phyloP scores from a whole-genome alignment of 1,140 invertebrate species.

The Drosophila bocqueti region DNA sequence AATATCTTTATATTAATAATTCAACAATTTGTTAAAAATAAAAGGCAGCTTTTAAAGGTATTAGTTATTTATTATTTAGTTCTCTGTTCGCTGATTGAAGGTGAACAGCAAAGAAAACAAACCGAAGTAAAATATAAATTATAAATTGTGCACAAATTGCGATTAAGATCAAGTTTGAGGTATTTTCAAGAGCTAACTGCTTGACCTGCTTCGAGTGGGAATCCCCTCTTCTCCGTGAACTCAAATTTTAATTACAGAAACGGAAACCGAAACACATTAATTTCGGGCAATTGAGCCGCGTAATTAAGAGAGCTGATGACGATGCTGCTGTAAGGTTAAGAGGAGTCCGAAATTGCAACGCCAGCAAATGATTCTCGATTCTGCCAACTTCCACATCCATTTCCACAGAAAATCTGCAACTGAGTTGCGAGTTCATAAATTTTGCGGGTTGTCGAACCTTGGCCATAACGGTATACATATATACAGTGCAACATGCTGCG shows the following conservation, averaged over 20 bases:
- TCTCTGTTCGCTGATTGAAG: slow-evolving; percentile 24
- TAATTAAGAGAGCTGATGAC: slow-evolving; percentile 56
- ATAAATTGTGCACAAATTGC: slow-evolving; percentile 51
- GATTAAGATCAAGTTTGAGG: slow-evolving; percentile 48
- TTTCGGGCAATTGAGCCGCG: slow-evolving; percentile 67
- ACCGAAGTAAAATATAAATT: slow-evolving; percentile 36
- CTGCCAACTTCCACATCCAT: slow-evolving; percentile 26
- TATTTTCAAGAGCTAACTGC: slow-evolving; percentile 1
- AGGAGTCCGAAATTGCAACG: slow-evolving; percentile 9
- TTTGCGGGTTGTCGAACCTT: slow-evolving; percentile 39
- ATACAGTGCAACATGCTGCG: slow-evolving; percentile 37
- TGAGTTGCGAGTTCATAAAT: slow-evolving; percentile 38
- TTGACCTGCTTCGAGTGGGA: slow-evolving; percentile 41
- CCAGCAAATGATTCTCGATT: slow-evolving; percentile 42
- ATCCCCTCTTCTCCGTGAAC: slow-evolving; percentile 11
- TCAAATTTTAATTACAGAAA: slow-evolving; percentile 62
- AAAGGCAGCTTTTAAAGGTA: background rate
- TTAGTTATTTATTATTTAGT: background rate
- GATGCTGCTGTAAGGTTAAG: slow-evolving; percentile 39
- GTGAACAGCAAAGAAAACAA: slow-evolving; percentile 13
- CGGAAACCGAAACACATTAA: slow-evolving; percentile 75
- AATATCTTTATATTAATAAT: background rate
- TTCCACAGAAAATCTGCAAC: slow-evolving; percentile 30
- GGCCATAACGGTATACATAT: slow-evolving; percentile 25
- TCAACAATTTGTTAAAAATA: background rate